Conservation (phyloP, 53 echinoderm and acorn worm species). For the Apostichopus leukothele region DNA sequence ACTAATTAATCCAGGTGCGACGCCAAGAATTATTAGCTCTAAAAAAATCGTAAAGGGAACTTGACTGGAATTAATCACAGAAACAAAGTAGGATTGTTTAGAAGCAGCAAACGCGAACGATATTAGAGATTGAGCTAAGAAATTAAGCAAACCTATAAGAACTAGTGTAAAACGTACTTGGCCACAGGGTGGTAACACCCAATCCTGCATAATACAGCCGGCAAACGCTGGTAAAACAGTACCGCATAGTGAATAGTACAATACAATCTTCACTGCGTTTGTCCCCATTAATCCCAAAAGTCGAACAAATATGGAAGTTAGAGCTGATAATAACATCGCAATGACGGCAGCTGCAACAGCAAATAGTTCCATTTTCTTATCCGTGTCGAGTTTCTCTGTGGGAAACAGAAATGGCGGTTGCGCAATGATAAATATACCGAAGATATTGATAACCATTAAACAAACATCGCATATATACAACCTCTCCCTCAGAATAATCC, state of each 20-base stretch:
- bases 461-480: not conserved
- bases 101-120: conserved; percentile 13
- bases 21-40: conserved; percentile 5
- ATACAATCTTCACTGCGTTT: conserved; percentile 20
- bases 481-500: conserved; percentile 28
- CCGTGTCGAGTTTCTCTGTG: not conserved
- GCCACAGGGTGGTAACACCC: conserved; percentile 20
- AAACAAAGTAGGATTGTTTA: conserved; percentile 32
- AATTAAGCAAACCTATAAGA: conserved; percentile 32
- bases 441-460: conserved; percentile 6
- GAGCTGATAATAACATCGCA: conserved; percentile 18
- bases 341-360: not conserved
- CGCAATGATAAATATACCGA: conserved; percentile 18
- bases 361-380: conserved; percentile 23
- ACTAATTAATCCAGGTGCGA: not conserved
- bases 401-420: conserved; percentile 30
- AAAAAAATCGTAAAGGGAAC: conserved; percentile 23
- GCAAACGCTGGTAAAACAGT: not conserved
- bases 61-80: conserved; percentile 33
- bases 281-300: conserved; percentile 30
- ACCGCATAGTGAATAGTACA: conserved; percentile 20
- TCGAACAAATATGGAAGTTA: conserved; percentile 6
- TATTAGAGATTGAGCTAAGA: conserved; percentile 8
- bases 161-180: not conserved
- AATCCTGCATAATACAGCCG: not conserved